phyloP scores from a whole-genome alignment of 2,797 vertebrate species.

The Xerus rutilus region DNA sequence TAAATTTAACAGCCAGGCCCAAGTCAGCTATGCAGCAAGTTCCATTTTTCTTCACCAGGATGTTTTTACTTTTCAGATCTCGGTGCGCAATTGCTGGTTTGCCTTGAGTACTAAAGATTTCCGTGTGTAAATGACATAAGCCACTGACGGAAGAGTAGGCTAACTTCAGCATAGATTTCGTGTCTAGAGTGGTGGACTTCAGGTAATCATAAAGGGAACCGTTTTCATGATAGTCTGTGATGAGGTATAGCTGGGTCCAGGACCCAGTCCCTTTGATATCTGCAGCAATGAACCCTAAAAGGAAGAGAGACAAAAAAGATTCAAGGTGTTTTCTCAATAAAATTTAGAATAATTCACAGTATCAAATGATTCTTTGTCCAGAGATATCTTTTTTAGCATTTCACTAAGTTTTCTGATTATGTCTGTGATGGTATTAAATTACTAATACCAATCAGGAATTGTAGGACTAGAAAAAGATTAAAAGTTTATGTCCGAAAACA shows the following conservation, averaged over 20 bases:
- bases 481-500: background rate
- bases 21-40: constrained; percentile 97
- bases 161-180: constrained; percentile 93
- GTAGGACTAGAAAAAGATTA: background rate
- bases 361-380: background rate
- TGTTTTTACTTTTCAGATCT: constrained; percentile 99
- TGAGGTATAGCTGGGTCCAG: constrained; percentile 98
- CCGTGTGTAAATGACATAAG: constrained; percentile 97
- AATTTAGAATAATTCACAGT: background rate
- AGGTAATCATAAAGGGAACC: constrained; percentile 98
- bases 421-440: background rate
- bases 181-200: constrained; percentile 96
- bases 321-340: background rate
- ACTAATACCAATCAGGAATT: constrained; percentile 13
- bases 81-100: constrained; percentile 98
- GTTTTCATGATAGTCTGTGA: constrained; percentile 98
- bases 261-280: constrained; percentile 99
- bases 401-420: background rate
- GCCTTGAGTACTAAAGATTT: constrained; percentile 99
- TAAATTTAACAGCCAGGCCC: constrained; percentile 97
- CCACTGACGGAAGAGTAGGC: constrained; percentile 96
- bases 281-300: constrained; percentile 96
- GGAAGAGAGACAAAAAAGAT: background rate
- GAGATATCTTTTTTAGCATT: background rate
- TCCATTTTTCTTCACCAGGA: constrained; percentile 97